Evolutionary conservation across 2,888 invertebrate species (phyloP).

Genomic region (Tenthredo notha): DNA sequence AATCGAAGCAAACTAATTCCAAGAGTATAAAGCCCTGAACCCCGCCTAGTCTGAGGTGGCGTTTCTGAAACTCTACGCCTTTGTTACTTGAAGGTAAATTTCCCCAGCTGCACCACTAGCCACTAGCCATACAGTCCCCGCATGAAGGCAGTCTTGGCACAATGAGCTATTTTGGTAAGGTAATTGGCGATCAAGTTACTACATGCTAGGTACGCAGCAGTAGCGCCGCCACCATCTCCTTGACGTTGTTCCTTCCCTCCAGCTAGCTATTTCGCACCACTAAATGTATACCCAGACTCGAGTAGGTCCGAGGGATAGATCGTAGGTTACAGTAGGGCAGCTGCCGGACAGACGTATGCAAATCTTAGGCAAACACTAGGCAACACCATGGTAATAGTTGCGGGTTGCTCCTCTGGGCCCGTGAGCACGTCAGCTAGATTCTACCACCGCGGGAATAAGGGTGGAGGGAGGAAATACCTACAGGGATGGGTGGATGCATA

Average conservation of each 20-base stretch:
- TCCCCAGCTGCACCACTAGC: not conserved
- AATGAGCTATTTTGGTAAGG: constrained; percentile 67
- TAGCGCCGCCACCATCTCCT: constrained; percentile 4
- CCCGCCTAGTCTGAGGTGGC: not conserved
- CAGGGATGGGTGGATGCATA: not conserved
- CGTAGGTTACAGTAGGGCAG: not conserved
- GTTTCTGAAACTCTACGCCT: constrained; percentile 34
- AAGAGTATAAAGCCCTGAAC: not conserved
- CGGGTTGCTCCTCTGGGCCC: constrained; percentile 7
- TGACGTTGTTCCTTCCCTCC: constrained; percentile 38
- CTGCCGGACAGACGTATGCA: constrained; percentile 75
- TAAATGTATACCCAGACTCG: constrained; percentile 2
- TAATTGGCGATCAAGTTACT: constrained; percentile 68
- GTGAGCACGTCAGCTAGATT: constrained; percentile 4
- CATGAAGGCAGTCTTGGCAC: constrained; percentile 40
- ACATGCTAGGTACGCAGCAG: constrained; percentile 50
- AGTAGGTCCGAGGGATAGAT: not conserved
- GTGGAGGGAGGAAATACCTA: not conserved
- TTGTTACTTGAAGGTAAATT: constrained; percentile 25
- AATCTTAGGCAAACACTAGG: constrained; percentile 74
- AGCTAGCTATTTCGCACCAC: not conserved
- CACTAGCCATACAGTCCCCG: not conserved
- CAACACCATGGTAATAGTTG: not conserved
- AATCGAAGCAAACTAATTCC: constrained; percentile 6
- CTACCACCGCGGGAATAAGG: not conserved